Evolutionary conservation across 2,797 vertebrate genomes (phyloP).

Genomic region (Tadarida brasiliensis): DNA sequence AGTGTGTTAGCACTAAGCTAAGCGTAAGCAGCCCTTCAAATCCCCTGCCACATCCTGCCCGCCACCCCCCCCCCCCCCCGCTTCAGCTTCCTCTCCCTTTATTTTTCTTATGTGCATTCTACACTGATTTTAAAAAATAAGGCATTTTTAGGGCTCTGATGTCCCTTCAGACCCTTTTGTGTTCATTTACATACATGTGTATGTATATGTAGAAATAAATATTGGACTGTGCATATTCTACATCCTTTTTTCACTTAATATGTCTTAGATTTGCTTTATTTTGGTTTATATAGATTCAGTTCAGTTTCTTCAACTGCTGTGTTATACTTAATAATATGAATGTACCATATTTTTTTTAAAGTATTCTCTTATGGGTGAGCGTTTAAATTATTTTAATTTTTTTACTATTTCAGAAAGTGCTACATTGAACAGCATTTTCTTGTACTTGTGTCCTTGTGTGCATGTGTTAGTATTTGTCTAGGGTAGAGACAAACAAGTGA

Average conservation of each 20-base stretch:
- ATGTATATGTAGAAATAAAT: neutral
- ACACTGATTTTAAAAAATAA: neutral
- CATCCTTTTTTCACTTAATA: neutral
- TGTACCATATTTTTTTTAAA: neutral
- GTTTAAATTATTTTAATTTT: neutral
- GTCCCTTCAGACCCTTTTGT: neutral
- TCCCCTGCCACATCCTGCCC: neutral
- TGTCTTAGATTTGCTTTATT: slow-evolving; percentile 4
- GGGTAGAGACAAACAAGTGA: neutral
- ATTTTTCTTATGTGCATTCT: neutral
- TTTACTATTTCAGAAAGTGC: neutral
- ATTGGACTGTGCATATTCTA: neutral
- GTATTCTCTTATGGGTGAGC: neutral
- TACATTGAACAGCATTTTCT: neutral
- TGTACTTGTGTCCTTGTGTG: neutral
- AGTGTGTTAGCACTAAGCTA: neutral
- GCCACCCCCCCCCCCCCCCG: no score
- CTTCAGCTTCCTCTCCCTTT: neutral
- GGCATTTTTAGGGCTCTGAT: neutral
- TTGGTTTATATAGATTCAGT: neutral
- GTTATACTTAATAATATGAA: neutral
- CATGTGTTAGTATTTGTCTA: neutral
- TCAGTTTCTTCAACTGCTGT: neutral
- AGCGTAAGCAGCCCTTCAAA: neutral
- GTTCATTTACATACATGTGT: neutral